These are phyloP conservation scores for Whitmania pigra DNA, from an alignment of 1,140 invertebrate species.

Conservation along the genomic window DNA sequence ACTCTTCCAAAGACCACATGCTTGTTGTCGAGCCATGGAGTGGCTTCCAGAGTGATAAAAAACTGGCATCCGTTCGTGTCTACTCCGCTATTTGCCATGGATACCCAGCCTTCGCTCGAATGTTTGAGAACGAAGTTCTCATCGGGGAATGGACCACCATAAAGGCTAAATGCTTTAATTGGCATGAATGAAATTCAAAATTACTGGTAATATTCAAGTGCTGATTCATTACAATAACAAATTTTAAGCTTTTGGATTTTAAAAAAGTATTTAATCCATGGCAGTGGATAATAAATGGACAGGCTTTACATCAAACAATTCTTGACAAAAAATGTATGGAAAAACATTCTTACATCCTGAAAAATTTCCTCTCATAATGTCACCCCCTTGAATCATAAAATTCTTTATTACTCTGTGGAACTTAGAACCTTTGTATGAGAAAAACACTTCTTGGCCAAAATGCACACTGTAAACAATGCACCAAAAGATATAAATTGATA, in stretches of 20 bases:
- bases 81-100: conserved; percentile 66
- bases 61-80: conserved; percentile 41
- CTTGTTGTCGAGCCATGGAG: conserved; percentile 83
- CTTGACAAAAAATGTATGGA: neutral
- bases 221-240: too few relatives aligned
- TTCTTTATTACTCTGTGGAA: conserved; percentile 41
- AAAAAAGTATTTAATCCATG: too few relatives aligned
- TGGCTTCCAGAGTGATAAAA: conserved; percentile 47
- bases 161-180: conserved; percentile 52
- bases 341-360: conserved; percentile 32
- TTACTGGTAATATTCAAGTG: too few relatives aligned
- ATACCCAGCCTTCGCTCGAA: conserved; percentile 70
- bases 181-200: too few relatives aligned
- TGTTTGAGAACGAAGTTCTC: conserved; percentile 94
- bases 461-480: neutral
- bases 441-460: neutral
- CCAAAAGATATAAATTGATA: neutral
- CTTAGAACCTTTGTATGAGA: conserved; percentile 31
- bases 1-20: conserved; percentile 92
- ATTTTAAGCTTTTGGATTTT: too few relatives aligned
- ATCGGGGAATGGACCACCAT: conserved; percentile 80
- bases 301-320: neutral
- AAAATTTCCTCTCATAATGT: conserved; percentile 40
- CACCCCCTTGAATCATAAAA: conserved; percentile 43
- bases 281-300: neutral